These are phyloP conservation scores for Tenualosa thibaudeaui DNA, from an alignment of 2,797 vertebrate species.

Conservation along the genomic window DNA sequence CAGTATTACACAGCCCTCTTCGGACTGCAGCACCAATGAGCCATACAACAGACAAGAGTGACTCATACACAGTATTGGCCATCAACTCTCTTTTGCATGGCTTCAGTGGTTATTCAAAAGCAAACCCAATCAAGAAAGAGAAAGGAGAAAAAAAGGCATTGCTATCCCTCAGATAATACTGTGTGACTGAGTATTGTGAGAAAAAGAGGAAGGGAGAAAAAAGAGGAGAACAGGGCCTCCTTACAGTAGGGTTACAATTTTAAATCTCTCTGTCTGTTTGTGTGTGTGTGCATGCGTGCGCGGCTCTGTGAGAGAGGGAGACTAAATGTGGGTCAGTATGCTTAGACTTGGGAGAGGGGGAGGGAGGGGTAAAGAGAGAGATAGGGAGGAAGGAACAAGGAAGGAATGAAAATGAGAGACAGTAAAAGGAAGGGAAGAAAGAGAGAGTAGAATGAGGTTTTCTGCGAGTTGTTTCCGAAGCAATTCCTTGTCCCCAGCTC, in stretches of 20 bases:
- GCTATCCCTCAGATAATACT: neutral
- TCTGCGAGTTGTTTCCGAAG: neutral
- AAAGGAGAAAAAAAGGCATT: neutral
- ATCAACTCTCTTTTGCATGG: neutral
- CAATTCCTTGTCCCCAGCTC: neutral
- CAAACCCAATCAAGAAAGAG: neutral
- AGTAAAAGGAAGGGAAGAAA: neutral
- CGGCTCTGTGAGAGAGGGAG: neutral
- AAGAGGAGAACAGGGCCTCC: slow-evolving; percentile 2
- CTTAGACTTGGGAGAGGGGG: slow-evolving; percentile 3
- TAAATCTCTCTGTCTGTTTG: neutral
- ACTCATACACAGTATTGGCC: neutral
- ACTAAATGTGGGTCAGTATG: slow-evolving; percentile 29
- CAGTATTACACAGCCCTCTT: neutral
- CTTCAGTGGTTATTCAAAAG: neutral
- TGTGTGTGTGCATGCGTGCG: neutral
- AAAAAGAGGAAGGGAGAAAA: neutral
- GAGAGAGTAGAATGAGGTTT: neutral
- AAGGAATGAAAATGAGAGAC: slow-evolving; percentile 2
- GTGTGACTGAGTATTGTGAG: neutral
- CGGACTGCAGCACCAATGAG: neutral
- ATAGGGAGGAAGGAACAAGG: neutral
- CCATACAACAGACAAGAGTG: neutral
- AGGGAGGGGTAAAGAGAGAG: neutral
- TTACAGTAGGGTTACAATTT: slow-evolving; percentile 9